A percentile compares a stretch with the other conserved stretches of the same genome.
Conservation (phyloP, 2,113 vertebrate genomes). For the Kryptolebias marmoratus region DNA sequence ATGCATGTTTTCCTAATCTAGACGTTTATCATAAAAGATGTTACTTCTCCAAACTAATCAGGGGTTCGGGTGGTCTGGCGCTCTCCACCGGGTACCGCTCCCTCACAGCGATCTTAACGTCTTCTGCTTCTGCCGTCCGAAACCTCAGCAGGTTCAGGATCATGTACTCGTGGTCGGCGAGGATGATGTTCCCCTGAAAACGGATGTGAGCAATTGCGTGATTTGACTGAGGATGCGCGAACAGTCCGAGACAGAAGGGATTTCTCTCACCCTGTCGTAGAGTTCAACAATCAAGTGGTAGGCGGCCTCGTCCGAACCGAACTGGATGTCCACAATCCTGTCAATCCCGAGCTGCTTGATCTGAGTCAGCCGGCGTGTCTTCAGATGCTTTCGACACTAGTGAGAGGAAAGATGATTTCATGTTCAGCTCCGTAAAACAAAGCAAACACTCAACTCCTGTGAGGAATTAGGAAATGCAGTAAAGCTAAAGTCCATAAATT, state of each 20-base stretch:
- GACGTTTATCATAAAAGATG: neutral
- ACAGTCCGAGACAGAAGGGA: neutral
- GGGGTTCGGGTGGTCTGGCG: conserved; percentile 82
- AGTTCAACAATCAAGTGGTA: conserved; percentile 96
- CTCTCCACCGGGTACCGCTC: conserved; percentile 91
- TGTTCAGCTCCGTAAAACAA: conserved; percentile 4
- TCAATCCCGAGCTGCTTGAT: conserved; percentile 92
- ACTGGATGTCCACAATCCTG: conserved; percentile 95
- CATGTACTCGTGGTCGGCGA: conserved; percentile 90
- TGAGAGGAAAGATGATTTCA: conserved; percentile 1
- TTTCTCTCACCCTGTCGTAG: conserved; percentile 91
- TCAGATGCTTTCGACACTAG: conserved; percentile 96
- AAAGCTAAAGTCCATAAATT: neutral
- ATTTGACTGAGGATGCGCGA: neutral
- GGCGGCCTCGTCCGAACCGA: conserved; percentile 94
- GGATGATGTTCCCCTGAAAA: conserved; percentile 92
- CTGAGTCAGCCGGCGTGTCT: conserved; percentile 85
- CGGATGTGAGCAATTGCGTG: neutral
- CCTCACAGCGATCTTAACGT: conserved; percentile 94
- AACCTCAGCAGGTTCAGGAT: conserved; percentile 96
- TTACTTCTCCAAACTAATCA: conserved; percentile 87
- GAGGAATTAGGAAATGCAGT: neutral
- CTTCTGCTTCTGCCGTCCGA: conserved; percentile 88
- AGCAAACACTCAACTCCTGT: neutral
- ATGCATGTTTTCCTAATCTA: neutral